Conservation (phyloP, 2,888 invertebrate species). For the Ornithoptera priamus region DNA sequence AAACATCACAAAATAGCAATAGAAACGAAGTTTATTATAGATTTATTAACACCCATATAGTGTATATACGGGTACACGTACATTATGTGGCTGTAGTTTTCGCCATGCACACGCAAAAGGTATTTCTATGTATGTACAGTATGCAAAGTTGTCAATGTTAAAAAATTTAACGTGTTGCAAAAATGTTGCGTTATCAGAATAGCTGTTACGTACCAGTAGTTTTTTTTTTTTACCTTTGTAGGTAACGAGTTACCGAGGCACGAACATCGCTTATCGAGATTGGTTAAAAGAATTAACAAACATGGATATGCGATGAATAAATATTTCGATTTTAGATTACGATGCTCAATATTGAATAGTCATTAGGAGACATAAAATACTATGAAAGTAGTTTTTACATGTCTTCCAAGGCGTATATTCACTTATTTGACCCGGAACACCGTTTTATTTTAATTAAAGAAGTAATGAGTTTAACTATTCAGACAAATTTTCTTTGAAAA, state of each 20-base stretch:
- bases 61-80: neutral
- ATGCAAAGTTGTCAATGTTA: conserved; percentile 12
- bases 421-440: too few species aligned
- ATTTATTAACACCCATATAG: conserved; percentile 14
- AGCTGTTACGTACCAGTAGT: conserved; percentile 4
- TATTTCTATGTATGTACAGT: conserved; percentile 12
- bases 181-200: conserved; percentile 24
- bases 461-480: too few species aligned
- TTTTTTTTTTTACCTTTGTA: conserved; percentile 1
- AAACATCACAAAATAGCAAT: conserved; percentile 12
- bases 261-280: neutral
- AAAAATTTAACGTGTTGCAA: conserved; percentile 22
- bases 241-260: neutral
- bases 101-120: conserved; percentile 10
- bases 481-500: too few species aligned
- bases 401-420: too few species aligned
- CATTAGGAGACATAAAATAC: too few species aligned
- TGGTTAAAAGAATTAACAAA: neutral
- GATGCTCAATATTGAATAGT: neutral
- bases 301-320: neutral
- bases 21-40: conserved; percentile 12
- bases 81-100: neutral
- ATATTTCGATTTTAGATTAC: neutral
- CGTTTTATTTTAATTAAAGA: too few species aligned
- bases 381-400: too few species aligned